These are phyloP conservation scores for Quiscalus mexicanus DNA, from an alignment of 2,113 vertebrate species.

Conservation along the genomic window DNA sequence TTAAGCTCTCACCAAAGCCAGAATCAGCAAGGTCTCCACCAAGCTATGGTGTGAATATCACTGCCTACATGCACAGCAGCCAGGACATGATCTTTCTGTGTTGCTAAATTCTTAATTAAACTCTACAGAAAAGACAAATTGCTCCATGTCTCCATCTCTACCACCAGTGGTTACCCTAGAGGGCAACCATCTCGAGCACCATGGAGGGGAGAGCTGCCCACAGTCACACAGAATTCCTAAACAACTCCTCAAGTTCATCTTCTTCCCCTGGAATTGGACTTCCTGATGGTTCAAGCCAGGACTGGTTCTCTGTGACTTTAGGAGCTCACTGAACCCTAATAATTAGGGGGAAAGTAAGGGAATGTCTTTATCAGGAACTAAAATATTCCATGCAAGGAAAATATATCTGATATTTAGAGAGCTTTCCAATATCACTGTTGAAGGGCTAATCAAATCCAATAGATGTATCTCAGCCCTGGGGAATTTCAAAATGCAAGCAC, in stretches of 20 bases:
- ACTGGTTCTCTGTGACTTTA: background rate
- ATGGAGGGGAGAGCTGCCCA: accelerated
- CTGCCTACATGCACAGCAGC: background rate
- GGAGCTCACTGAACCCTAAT: background rate
- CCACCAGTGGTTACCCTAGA: background rate
- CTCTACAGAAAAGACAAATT: background rate
- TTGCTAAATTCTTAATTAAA: background rate
- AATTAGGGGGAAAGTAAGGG: background rate
- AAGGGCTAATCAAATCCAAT: background rate
- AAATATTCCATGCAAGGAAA: background rate
- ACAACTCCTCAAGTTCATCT: background rate
- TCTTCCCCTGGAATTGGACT: background rate
- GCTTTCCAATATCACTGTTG: background rate
- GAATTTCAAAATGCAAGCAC: background rate
- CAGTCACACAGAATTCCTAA: background rate
- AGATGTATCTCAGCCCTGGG: background rate
- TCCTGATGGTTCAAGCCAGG: background rate
- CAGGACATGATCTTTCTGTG: background rate
- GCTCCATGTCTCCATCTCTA: background rate
- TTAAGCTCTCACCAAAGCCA: background rate
- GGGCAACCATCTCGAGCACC: accelerated
- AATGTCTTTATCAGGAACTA: background rate
- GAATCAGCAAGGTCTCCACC: background rate
- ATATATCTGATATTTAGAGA: background rate
- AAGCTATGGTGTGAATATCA: background rate